phyloP scores from a whole-genome alignment of 2,797 vertebrate genomes.

The Rhinatrema bivittatum region DNA sequence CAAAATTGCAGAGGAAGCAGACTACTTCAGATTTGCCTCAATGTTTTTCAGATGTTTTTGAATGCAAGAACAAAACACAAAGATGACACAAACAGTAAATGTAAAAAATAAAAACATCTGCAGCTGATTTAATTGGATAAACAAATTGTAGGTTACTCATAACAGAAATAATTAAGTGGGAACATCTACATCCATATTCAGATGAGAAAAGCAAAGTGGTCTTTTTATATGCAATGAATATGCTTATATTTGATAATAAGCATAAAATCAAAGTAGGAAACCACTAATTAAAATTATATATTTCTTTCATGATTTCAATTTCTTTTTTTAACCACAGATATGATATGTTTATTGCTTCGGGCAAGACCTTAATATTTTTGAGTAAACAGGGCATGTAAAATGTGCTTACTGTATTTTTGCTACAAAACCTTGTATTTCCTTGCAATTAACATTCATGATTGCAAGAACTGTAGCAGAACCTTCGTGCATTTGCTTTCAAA shows the following conservation, averaged over 20 bases:
- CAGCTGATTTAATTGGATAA: conserved; percentile 27
- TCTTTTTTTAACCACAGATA: not conserved
- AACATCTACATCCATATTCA: conserved; percentile 13
- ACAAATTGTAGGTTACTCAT: conserved; percentile 26
- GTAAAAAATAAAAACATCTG: conserved; percentile 21
- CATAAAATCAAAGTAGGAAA: not conserved
- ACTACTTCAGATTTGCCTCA: not conserved
- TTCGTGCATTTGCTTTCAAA: too few species aligned
- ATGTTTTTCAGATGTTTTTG: conserved; percentile 1
- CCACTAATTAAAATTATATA: not conserved
- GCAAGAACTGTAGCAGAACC: too few species aligned
- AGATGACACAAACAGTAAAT: conserved; percentile 12
- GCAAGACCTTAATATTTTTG: not conserved
- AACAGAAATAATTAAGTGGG: conserved; percentile 31
- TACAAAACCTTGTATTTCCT: conserved; percentile 2
- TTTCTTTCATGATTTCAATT: not conserved
- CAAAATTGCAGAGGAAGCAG: not conserved
- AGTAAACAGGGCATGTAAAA: not conserved
- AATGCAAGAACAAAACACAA: not conserved
- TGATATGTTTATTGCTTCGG: conserved; percentile 12
- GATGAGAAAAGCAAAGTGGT: conserved; percentile 1
- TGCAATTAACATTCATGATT: too few species aligned
- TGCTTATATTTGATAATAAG: conserved; percentile 10
- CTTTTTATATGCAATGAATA: not conserved
- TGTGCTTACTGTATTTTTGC: not conserved